Evolutionary conservation across 2,888 invertebrate genomes (phyloP).

Genomic region (Antheraea yamamai): DNA sequence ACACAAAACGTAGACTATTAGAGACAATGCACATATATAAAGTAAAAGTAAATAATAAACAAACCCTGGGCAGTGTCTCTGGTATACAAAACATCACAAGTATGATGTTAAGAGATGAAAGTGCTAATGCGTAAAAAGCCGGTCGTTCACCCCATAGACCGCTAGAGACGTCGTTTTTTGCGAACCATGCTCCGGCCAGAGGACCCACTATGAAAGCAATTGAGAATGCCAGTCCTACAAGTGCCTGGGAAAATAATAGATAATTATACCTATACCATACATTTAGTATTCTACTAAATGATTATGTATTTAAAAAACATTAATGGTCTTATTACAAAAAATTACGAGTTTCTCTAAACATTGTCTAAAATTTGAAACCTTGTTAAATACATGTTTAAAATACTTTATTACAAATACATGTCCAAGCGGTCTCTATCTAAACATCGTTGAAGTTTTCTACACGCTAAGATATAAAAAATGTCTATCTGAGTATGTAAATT

Average conservation of each 20-base stretch:
- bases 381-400: too few relatives aligned
- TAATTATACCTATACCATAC: not conserved
- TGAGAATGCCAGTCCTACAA: slow-evolving; percentile 98
- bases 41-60: slow-evolving; percentile 18
- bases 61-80: slow-evolving; percentile 90
- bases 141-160: slow-evolving; percentile 91
- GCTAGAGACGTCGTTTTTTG: slow-evolving; percentile 82
- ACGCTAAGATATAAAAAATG: not conserved
- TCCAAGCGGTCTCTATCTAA: too few relatives aligned
- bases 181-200: slow-evolving; percentile 95
- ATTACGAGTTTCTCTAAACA: too few relatives aligned
- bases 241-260: slow-evolving; percentile 85
- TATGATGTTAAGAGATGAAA: slow-evolving; percentile 89
- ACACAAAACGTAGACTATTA: not conserved
- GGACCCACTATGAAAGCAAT: slow-evolving; percentile 98
- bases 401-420: too few relatives aligned
- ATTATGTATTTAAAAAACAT: too few relatives aligned
- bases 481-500: not conserved
- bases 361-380: too few relatives aligned
- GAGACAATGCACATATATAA: not conserved
- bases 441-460: not conserved
- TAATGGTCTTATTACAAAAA: too few relatives aligned
- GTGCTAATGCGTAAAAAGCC: slow-evolving; percentile 87
- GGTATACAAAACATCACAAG: slow-evolving; percentile 88
- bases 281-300: too few relatives aligned